Evolutionary conservation across 2,888 invertebrate species (phyloP), one percentile per base, ranked within the genome.

Genomic region (Sycophila texana): DNA sequence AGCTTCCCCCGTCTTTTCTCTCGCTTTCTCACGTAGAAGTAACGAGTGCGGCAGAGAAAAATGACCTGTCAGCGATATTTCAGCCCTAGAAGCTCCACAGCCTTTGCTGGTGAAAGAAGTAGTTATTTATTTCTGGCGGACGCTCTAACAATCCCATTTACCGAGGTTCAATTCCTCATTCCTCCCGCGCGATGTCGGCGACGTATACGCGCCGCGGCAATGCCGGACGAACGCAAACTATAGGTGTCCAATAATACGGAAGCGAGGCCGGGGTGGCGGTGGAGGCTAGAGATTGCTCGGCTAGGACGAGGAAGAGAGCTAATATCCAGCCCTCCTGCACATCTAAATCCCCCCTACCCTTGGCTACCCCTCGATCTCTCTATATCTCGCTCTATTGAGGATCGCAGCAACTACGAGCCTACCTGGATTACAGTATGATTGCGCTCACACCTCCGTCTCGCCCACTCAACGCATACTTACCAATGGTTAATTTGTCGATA

Each of bases 61-160:
- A 75, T 51, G 63, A 55, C 74, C 74, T 68, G 80, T 74, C 75
- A 73, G 79, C 79, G 68, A 80, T 84, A 84, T 84, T 84, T 83
- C 80, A 82, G 72, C 74, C n/a, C 47, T 61, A 58, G 77, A 81
- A 79, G 74, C 57, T 60, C 74, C 68, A 51, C 53, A 55, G 39
- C 49, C n/a, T 39, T 39, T 39, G 39, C 39, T 10, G 39, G n/a
- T 30, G 47, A 79, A 55, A 72, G 61, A 61, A 4, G 53, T n/a
- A 63, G 83, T 83, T 84, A 84, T 85, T 85, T 85, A 83, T 83
- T 83, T 71, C 75, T 78, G 68, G 58, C 71, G 78, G 72, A 76
- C 78, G 72, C 72, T 57, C 78, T 82, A 86, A 82, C 85, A 83
- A 83, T 85, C 81, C 77, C 83, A 85, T 86, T 86, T 83, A 77